These are phyloP conservation scores for Uloborus diversus DNA, from an alignment of 1,140 invertebrate genomes.

Conservation along the genomic window DNA sequence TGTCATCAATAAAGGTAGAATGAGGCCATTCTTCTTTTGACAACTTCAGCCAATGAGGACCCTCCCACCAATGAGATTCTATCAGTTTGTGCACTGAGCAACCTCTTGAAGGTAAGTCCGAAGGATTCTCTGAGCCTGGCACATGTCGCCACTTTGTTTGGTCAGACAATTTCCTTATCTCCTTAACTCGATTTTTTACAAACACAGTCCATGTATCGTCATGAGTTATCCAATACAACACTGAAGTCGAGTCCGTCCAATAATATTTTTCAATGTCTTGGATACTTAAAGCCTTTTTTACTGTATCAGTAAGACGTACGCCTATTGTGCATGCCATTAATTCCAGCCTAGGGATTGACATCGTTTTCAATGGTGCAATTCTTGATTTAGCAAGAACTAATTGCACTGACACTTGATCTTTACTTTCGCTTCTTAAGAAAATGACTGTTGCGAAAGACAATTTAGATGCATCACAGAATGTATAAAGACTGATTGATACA, in stretches of 20 bases:
- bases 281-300: background rate
- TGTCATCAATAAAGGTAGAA: background rate
- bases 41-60: background rate
- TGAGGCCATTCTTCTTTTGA: background rate
- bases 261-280: background rate
- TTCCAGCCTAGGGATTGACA: background rate
- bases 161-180: background rate
- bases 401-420: background rate
- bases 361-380: background rate
- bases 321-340: background rate
- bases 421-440: slow-evolving; percentile 5
- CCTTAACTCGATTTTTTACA: background rate
- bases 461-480: slow-evolving; percentile 10
- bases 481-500: background rate
- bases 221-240: background rate
- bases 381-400: background rate
- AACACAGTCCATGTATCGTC: background rate
- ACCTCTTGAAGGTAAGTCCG: background rate
- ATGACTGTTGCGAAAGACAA: background rate
- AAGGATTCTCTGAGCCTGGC: background rate
- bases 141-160: background rate
- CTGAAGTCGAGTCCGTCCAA: background rate
- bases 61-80: background rate
- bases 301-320: background rate
- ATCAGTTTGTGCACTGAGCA: background rate